Evolutionary conservation across 2,888 invertebrate genomes (phyloP), one percentile per base, ranked within the genome.

Genomic region (Pammene fasciana): DNA sequence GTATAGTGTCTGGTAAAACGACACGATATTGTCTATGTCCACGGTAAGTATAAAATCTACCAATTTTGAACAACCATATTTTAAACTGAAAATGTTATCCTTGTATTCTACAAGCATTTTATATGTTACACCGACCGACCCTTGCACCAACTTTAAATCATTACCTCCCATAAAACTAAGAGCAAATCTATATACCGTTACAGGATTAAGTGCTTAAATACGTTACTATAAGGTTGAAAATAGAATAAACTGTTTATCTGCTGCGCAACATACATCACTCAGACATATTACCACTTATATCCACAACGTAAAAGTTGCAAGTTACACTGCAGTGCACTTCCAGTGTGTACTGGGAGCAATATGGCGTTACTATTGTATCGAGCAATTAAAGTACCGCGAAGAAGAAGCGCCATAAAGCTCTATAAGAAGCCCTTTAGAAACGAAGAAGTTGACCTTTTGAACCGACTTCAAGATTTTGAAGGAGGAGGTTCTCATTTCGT

Each of bases 261-360:
- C 16, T 16, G 16, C 54, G 3, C 43, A 59, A 16, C 59, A 60
- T 60, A 60, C 67, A 67, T 67, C 67, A 67, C 60, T 60, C 59
- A 60, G 67, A 67, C 60, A 52, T 60, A 67, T 67, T 67, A 67
- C 67, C 59, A 60, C 67, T 67, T 60, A 54, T 54, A 60, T 43
- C 60, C n/a, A 60, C 59, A 52, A 59, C 45, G 52, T 52, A 45
- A 67, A 67, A 60, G 57, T 60, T 45, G 50, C 54, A 54, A 46
- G 65, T 67, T 67, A 60, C 67, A 60, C 60, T 60, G 36, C 59
- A 16, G 60, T 60, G 67, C 67, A 67, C 60, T 67, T 52, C 38
- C 26, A 60, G 34, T 11, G 45, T 54, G 48, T 16, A 46, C 45
- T 14, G 48, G 13, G 59, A 59, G 52, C 52, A 50, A 52, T 59